Base-by-base conservation (phyloP, 2,888 invertebrate species). In the Conus canariensis region DNA sequence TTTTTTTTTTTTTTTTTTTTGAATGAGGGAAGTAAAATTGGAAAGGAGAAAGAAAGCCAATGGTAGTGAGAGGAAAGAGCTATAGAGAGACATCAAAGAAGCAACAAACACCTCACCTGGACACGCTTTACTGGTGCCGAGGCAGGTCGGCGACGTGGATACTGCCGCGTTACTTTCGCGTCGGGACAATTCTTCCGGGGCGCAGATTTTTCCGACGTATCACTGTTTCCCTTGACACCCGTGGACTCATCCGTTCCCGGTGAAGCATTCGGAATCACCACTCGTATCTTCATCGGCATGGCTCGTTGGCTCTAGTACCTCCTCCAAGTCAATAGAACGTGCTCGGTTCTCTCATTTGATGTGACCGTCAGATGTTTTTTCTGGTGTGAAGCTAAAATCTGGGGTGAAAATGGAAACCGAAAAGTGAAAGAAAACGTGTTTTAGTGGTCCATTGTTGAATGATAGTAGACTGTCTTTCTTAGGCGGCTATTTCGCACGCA, bases 241-340 rank as follows among this genome's bases (percentile, higher is more conserved):
- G 59, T 60, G 8, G 59, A 80, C 45, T 80, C 80, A 10, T 30
- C 30, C 12, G 30, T 6, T 60, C 60, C 25, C 14, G 85, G 85
- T 60, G 85, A 58, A 85, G 85, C 85, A 25, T 85, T 60, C 12
- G 85, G 85, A 85, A 85, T 85, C 59, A 85, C 85, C 59, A 85
- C 85, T 60, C 85, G 85, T n/a, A 85, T 60, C 85, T 85, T 10
- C 60, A 85, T 60, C 9, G 85, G 85, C 85, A 85, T 85, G 85
- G 85, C n/a, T 85, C 59, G n/a, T 60, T 60, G 85, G 14, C 14
- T 83, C n/a, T 19, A 0, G 58, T 19, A 80, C 80, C 45, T 6
- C 45, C 45, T 2, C 6, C 5, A 22, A 19, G 80, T 8, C 45
- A 45, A 0, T 80, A 7, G 14, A 80, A 12, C 30, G 30, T 45